Percentiles rank a stretch among this genome's conserved stretches.
phyloP scores from a whole-genome alignment of 2,113 vertebrate genomes.

The Pontoporia blainvillei region DNA sequence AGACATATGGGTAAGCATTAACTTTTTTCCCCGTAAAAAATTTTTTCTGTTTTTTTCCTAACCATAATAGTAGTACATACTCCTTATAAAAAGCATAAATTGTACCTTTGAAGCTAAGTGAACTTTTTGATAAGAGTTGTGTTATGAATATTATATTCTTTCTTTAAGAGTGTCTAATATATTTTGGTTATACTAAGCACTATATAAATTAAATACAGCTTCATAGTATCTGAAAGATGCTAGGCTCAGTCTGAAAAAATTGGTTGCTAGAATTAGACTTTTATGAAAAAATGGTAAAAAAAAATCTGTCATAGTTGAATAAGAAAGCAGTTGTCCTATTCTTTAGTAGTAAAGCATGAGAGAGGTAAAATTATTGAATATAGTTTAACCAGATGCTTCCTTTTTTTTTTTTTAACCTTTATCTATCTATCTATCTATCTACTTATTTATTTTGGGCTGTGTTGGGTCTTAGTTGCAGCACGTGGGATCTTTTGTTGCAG shows the following conservation, averaged over 20 bases:
- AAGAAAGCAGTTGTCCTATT: not conserved
- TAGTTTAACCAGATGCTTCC: not conserved
- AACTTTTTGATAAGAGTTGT: not conserved
- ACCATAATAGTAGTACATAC: not conserved
- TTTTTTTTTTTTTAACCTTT: no score
- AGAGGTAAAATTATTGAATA: not conserved
- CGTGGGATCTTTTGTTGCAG: no score
- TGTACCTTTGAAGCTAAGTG: conserved; percentile 15
- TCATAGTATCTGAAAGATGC: conserved; percentile 9
- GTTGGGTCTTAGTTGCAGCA: no score
- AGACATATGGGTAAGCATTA: conserved; percentile 93
- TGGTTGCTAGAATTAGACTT: not conserved
- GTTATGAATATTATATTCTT: not conserved
- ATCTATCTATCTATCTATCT: no score
- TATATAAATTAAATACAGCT: conserved; percentile 13
- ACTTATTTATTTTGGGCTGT: no score
- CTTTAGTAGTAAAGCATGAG: conserved; percentile 4
- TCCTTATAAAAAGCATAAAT: not conserved
- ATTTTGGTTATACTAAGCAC: not conserved
- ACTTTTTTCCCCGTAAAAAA: not conserved
- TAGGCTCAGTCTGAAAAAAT: not conserved
- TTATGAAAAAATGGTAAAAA: conserved; percentile 1
- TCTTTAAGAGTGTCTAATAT: not conserved
- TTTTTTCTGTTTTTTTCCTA: not conserved
- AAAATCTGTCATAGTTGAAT: not conserved